Evolutionary conservation across 2,888 invertebrate genomes (phyloP).

Genomic region (Omphaloscelis lunosa): DNA sequence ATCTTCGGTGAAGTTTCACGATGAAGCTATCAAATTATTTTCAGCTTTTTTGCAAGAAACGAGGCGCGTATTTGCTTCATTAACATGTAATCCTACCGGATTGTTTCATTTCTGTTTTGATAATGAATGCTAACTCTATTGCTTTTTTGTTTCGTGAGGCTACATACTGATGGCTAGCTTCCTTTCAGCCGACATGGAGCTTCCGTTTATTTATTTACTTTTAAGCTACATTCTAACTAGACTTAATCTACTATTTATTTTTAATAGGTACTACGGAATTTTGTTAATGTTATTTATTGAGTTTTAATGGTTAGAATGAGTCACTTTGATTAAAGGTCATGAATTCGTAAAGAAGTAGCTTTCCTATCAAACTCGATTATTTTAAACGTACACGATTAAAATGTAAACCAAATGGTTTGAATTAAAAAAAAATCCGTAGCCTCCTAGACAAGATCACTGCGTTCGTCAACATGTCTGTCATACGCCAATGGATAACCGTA

Average conservation of each 20-base stretch:
- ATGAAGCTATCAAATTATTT: constrained; percentile 50
- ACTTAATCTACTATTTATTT: constrained; percentile 50
- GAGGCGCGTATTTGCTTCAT: constrained; percentile 35
- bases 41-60: constrained; percentile 25
- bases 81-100: constrained; percentile 46
- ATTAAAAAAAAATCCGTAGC: neutral
- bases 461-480: neutral
- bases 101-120: constrained; percentile 41
- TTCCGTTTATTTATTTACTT: constrained; percentile 59
- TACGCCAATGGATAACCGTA: neutral
- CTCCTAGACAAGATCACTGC: neutral
- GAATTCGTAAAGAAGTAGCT: neutral
- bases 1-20: constrained; percentile 49
- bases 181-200: constrained; percentile 41
- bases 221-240: constrained; percentile 27
- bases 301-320: constrained; percentile 30
- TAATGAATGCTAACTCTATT: constrained; percentile 55
- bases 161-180: constrained; percentile 46
- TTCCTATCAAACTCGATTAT: neutral
- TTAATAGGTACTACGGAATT: constrained; percentile 48
- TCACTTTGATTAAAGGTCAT: constrained; percentile 21
- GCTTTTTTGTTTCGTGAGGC: constrained; percentile 49
- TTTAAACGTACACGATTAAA: neutral
- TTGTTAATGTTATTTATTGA: constrained; percentile 47
- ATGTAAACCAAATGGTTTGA: neutral